Evolutionary conservation across 1,140 invertebrate species (phyloP), one percentile per base, ranked within the genome.

Genomic region (Himalopsyche phryganea): DNA sequence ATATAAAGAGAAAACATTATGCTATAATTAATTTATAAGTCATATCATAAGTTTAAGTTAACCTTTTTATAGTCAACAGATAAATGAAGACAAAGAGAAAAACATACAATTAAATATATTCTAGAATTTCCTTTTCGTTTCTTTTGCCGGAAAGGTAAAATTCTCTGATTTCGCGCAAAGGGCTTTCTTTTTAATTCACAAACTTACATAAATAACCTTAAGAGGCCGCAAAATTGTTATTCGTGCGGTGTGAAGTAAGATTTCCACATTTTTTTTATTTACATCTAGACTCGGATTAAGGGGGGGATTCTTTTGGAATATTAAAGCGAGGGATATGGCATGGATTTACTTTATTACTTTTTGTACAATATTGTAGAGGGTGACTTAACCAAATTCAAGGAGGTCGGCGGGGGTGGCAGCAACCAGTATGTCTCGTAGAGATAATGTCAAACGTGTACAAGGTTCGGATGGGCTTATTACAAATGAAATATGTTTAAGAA

Each of bases 261-360:
- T 45, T 52, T 45, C 11, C 40, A 44, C 41, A 45, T 52, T 52
- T 52, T 44, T n/a, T 45, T 33, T 44, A 45, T 52, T 45, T 52
- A 44, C 14, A 23, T 23, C 28, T 42, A 52, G 50, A 52, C 14
- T 46, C 10, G 44, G 44, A 19, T 17, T 23, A n/a, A 19, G 14
- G 10, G 42, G n/a, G 10, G 4, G 13, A 48, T 28, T 11, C 13
- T 48, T 6, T 19, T 2, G 13, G 9, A 5, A 32, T 1, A 36
- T 15, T 18, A 19, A 32, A 20, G 11, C 15, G 38, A 20, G n/a
- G 40, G 23, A 32, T 33, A 33, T 6, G 41, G 6, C 6, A 44
- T 15, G 50, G 23, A 52, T 52, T 23, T 20, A 44, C 50, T 52
- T 52, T 52, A 52, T 52, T 52, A 52, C 50, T 52, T 52, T 52